These are phyloP conservation scores for Puffinus mauretanicus DNA, from an alignment of 2,113 vertebrate genomes.

Conservation along the genomic window DNA sequence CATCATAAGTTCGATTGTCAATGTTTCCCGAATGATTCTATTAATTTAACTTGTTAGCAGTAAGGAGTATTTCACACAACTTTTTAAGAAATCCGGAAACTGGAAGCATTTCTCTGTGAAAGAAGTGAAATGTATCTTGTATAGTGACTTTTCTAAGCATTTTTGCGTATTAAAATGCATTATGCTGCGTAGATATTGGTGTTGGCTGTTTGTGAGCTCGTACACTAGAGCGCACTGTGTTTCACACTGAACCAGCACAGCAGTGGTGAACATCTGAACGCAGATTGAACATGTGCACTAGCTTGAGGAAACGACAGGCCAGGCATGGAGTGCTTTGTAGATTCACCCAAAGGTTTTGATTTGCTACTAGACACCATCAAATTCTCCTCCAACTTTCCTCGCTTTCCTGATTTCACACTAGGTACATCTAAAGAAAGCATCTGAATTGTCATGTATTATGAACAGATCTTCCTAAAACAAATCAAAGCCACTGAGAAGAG, in stretches of 20 bases:
- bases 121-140: background rate
- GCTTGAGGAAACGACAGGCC: background rate
- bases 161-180: background rate
- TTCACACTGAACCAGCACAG: background rate
- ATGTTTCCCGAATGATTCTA: background rate
- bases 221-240: constrained; percentile 38
- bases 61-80: background rate
- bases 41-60: background rate
- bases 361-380: background rate
- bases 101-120: background rate
- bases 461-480: background rate
- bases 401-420: background rate
- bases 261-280: rapidly evolving
- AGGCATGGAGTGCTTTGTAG: background rate
- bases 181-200: rapidly evolving
- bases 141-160: background rate
- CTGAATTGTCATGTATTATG: background rate
- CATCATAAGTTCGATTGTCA: background rate
- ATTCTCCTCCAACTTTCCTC: background rate
- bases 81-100: background rate
- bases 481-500: background rate
- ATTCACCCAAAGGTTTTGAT: background rate
- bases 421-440: background rate
- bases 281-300: background rate
- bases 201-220: background rate